Base-by-base conservation (phyloP, 2,888 invertebrate genomes). In the Parnassius orleans region DNA sequence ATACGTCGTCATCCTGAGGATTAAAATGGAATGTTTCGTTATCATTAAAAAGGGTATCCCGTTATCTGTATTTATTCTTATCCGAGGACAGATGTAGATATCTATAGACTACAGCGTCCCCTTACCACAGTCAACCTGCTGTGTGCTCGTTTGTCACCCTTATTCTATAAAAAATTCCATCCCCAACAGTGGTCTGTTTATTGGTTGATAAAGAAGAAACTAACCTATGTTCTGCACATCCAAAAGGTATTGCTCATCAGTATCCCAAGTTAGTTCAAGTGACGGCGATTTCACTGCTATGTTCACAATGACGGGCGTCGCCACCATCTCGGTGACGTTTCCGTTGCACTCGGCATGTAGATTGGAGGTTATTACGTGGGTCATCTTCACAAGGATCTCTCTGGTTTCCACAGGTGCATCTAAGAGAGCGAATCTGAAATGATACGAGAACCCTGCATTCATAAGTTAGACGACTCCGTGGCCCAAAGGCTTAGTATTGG, bases 221-320 rank as follows among this genome's bases (percentile, higher is more conserved):
- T 5, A 12, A 94, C 94, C 93, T 85, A 91, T 91, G 55, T 90
- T 92, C 63, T 92, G 86, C 11, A 95, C 84, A 66, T 93, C 92
- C 53, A 96, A 79, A 61, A 80, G 81, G 75, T 96, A 96, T 46
- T 93, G 90, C 80, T 96, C 96, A 68, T 95, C 92, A 0, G 96
- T 96, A 2, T 86, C 83, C 95, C 95, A 95, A 68, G 92, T 92
- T 10, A 96, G 86, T 0, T 81, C 75, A 5, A 93, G 70, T 67
- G 92, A 87, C 3, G 84, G 73, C 0, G 92, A 89, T 57, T 81
- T 84, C 2, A 95, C 90, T 0, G 84, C 86, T 2, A 95, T 81
- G 74, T 90, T 86, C 1, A 95, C 92, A n/a, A 91, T 81, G 15
- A 95, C 86, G 7, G 93, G 90, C 1, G 93, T 92, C 51, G 92